Conservation (phyloP, 2,797 vertebrate genomes). For the Pteropus rufus region DNA sequence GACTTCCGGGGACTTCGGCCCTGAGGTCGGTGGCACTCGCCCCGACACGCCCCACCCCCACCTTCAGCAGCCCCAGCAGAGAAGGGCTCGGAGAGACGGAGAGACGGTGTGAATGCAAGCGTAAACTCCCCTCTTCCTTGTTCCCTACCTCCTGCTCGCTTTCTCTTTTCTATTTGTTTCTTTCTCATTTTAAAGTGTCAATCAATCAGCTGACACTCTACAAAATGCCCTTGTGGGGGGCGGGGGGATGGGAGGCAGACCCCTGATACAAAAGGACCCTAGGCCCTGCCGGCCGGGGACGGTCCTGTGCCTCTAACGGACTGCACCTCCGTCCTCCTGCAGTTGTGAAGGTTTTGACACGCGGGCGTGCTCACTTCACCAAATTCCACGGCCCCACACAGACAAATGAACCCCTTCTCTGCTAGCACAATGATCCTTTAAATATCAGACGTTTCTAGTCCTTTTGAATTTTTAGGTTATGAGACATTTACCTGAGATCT, state of each 20-base stretch:
- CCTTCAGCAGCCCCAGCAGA: too few relatives aligned
- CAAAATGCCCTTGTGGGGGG: background rate
- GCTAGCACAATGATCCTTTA: background rate
- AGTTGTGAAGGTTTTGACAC: background rate
- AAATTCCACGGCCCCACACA: background rate
- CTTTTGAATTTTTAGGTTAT: background rate
- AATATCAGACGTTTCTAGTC: background rate
- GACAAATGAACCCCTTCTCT: background rate
- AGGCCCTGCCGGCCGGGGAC: background rate
- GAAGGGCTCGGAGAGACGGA: background rate
- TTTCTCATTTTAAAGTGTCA: background rate
- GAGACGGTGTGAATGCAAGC: background rate
- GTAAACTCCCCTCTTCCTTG: background rate
- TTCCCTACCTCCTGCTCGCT: background rate
- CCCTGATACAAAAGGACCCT: background rate
- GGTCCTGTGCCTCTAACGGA: background rate
- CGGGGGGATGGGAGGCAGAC: background rate
- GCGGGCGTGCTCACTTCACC: background rate
- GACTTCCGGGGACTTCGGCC: too few relatives aligned
- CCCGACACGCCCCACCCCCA: too few relatives aligned
- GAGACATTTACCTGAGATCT: background rate
- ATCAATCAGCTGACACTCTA: background rate
- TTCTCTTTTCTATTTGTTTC: background rate
- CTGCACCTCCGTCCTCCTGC: background rate
- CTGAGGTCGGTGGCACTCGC: too few relatives aligned